Conservation (phyloP, 2,797 vertebrate species). For the Bradypodion ventrale region DNA sequence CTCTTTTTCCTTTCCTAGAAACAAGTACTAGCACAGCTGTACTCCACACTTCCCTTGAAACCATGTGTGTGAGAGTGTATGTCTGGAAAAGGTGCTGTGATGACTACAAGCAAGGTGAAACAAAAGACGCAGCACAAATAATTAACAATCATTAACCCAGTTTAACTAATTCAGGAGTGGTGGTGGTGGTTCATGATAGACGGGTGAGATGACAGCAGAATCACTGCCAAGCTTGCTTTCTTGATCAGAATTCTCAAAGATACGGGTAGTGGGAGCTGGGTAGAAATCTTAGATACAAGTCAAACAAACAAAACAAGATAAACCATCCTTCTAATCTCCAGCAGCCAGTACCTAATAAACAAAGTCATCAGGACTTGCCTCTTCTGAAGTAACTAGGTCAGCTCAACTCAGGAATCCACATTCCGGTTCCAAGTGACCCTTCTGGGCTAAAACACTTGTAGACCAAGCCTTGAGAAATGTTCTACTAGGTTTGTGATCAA, state of each 20-base stretch:
- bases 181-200: not conserved
- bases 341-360: not conserved
- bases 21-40: slow-evolving; percentile 69
- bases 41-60: slow-evolving; percentile 58
- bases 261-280: too few species aligned
- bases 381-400: not conserved
- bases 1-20: slow-evolving; percentile 71
- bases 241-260: not conserved
- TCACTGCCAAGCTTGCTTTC: not conserved
- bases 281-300: too few species aligned
- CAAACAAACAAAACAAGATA: too few species aligned
- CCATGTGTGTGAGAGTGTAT: slow-evolving; percentile 52
- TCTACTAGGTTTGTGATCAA: not conserved
- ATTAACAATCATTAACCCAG: slow-evolving; percentile 45
- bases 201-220: slow-evolving; percentile 1
- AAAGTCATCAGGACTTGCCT: not conserved
- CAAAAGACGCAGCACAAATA: slow-evolving; percentile 50
- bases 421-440: not conserved
- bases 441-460: not conserved
- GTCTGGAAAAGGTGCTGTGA: slow-evolving; percentile 47
- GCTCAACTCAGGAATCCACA: not conserved
- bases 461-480: not conserved
- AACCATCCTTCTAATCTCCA: not conserved
- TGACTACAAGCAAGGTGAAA: slow-evolving; percentile 49
- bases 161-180: slow-evolving; percentile 15